phyloP scores from a whole-genome alignment of 2,888 invertebrate genomes.

The Oscheius onirici region DNA sequence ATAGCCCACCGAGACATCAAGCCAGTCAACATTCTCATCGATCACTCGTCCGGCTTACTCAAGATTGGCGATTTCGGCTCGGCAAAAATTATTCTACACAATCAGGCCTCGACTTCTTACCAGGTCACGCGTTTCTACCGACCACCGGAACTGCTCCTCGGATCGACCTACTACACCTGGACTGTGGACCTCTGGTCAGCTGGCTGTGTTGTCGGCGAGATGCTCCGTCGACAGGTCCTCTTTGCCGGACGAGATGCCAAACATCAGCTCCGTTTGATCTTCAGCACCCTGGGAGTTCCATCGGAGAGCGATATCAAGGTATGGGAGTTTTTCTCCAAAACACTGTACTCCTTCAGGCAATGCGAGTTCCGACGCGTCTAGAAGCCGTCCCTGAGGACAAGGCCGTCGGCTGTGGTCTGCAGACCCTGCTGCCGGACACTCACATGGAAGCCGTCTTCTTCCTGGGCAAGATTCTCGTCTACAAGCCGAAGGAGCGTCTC shows the following conservation, averaged over 20 bases:
- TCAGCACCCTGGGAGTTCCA: conserved; percentile 42
- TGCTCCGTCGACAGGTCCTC: conserved; percentile 47
- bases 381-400: conserved; percentile 5
- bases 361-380: conserved; percentile 33
- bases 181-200: conserved; percentile 59
- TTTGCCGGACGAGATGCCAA: conserved; percentile 50
- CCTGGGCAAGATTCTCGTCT: conserved; percentile 49
- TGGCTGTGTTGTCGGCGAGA: conserved; percentile 61
- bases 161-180: conserved; percentile 47
- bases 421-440: neutral
- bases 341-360: conserved; percentile 28
- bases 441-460: conserved; percentile 41
- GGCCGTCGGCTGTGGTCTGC: neutral
- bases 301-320: conserved; percentile 25
- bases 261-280: conserved; percentile 43
- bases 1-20: conserved; percentile 52
- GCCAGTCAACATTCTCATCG: conserved; percentile 59
- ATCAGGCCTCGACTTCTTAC: conserved; percentile 50
- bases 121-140: conserved; percentile 62
- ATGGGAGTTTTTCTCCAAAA: too few relatives aligned
- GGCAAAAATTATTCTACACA: conserved; percentile 52
- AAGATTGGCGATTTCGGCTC: conserved; percentile 65
- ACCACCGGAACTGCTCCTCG: conserved; percentile 62
- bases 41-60: conserved; percentile 47
- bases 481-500: conserved; percentile 53